Evolutionary conservation across 2,888 invertebrate species (phyloP).

Genomic region (Drosophila paracracens): DNA sequence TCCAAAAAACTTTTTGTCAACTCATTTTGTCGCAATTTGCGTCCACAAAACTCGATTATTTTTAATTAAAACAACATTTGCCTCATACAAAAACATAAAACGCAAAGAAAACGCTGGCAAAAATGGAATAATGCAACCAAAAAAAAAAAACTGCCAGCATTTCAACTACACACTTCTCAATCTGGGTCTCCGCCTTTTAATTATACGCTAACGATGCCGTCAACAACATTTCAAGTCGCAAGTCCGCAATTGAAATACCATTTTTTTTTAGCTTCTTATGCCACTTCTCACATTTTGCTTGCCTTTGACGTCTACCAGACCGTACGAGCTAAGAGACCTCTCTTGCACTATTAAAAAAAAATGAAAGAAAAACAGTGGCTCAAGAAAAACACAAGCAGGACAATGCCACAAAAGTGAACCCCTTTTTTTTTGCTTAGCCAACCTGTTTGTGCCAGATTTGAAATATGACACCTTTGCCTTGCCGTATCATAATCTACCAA

Average conservation of each 20-base stretch:
- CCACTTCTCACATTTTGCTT: constrained; percentile 4
- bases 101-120: neutral
- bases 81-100: constrained; percentile 25
- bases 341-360: constrained; percentile 4
- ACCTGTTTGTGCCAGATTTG: constrained; percentile 15
- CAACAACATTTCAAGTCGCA: constrained; percentile 27
- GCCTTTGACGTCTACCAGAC: constrained; percentile 30
- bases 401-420: constrained; percentile 4
- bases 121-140: neutral
- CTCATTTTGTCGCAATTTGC: constrained; percentile 73
- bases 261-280: constrained; percentile 12
- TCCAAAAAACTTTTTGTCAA: constrained; percentile 60
- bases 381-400: constrained; percentile 9
- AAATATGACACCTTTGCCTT: constrained; percentile 22
- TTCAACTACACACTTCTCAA: constrained; percentile 41
- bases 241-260: constrained; percentile 41
- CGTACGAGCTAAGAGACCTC: constrained; percentile 29
- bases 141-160: neutral
- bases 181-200: constrained; percentile 51
- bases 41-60: constrained; percentile 67
- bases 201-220: constrained; percentile 57
- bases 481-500: constrained; percentile 37
- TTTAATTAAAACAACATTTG: constrained; percentile 71
- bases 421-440: neutral
- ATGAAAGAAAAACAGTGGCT: constrained; percentile 1